These are phyloP conservation scores for Eugnorisma glareosa DNA, from an alignment of 2,888 invertebrate species.

Conservation along the genomic window DNA sequence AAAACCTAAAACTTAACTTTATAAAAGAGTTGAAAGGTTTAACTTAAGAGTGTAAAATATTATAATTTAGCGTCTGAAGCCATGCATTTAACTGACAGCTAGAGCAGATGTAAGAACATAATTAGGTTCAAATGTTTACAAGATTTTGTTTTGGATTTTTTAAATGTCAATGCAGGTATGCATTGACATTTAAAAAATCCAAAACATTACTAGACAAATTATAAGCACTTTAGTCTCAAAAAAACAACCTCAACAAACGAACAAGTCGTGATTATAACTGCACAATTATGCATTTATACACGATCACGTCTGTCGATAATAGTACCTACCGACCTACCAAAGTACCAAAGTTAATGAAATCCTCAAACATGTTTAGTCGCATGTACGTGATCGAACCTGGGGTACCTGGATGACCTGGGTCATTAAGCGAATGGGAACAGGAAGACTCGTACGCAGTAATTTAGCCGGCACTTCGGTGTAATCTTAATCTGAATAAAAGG, in stretches of 20 bases:
- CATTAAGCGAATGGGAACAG: conserved; percentile 43
- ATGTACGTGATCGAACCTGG: conserved; percentile 31
- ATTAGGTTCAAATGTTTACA: not conserved
- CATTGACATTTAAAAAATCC: not conserved
- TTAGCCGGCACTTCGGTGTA: conserved; percentile 22
- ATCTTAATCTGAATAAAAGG: conserved; percentile 34
- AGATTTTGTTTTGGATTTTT: no score
- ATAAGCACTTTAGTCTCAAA: not conserved
- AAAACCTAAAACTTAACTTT: no score
- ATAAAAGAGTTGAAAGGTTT: no score
- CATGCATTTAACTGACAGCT: no score
- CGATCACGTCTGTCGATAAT: conserved; percentile 23
- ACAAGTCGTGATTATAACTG: conserved; percentile 7
- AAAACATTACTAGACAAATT: no score
- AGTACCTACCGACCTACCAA: conserved; percentile 5
- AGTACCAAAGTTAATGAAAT: conserved; percentile 36
- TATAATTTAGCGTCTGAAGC: not conserved
- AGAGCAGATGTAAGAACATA: no score
- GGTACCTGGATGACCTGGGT: conserved; percentile 18
- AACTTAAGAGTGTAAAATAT: not conserved
- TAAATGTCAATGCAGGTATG: no score
- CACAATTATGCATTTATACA: conserved; percentile 18
- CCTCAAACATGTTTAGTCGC: conserved; percentile 39
- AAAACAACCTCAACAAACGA: conserved; percentile 17
- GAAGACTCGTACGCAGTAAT: conserved; percentile 32